A percentile compares a stretch with the other conserved stretches of the same genome.
Conservation (phyloP, 2,888 invertebrate species). For the Cataglyphis rosenhaueri region DNA sequence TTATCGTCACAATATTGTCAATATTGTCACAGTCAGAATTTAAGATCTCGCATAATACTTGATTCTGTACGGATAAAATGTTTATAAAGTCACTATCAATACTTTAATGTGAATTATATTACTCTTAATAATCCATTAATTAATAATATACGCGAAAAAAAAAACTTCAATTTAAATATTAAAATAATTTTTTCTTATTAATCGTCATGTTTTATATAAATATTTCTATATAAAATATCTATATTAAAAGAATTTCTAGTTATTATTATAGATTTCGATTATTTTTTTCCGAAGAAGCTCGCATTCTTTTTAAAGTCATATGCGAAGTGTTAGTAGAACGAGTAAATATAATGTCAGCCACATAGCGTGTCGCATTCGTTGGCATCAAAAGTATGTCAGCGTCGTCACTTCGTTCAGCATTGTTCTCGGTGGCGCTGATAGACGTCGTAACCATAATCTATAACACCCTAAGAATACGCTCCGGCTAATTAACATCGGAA, state of each 20-base stretch:
- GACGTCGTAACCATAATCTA: slow-evolving; percentile 78
- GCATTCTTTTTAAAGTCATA: not conserved
- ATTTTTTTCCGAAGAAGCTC: not conserved
- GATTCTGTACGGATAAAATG: not conserved
- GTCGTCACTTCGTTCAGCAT: slow-evolving; percentile 82
- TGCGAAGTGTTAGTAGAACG: not conserved
- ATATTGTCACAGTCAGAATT: not conserved
- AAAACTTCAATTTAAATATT: not conserved
- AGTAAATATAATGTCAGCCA: slow-evolving; percentile 14
- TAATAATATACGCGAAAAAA: not conserved
- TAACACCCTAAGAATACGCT: slow-evolving; percentile 73
- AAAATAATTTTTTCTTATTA: not conserved
- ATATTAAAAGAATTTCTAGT: not conserved
- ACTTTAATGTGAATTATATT: not conserved
- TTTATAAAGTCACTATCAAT: not conserved
- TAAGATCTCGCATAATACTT: not conserved
- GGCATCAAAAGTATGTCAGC: slow-evolving; percentile 80
- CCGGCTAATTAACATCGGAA: slow-evolving; percentile 83
- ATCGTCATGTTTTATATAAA: not conserved
- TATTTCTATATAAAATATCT: not conserved
- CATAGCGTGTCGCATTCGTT: slow-evolving; percentile 69
- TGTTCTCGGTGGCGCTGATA: slow-evolving; percentile 73
- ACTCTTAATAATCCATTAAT: slow-evolving; percentile 7
- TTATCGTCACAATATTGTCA: no score
- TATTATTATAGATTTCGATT: not conserved